Conservation (phyloP, 1,140 invertebrate genomes). For the Procambarus clarkii region DNA sequence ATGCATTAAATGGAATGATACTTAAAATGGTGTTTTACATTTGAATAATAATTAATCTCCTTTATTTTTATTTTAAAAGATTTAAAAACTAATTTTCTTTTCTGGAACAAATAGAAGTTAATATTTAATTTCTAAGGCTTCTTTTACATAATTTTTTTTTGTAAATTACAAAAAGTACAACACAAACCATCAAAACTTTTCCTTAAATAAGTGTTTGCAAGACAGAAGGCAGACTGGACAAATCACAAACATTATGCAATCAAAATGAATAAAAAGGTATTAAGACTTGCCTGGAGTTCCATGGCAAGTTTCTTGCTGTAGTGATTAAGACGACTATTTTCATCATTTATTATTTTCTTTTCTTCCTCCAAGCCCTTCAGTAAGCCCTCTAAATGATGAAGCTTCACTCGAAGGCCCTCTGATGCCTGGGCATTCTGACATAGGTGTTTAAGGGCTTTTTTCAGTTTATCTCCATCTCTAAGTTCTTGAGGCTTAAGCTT, state of each 20-base stretch:
- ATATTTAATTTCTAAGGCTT: too few relatives aligned
- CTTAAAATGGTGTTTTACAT: too few relatives aligned
- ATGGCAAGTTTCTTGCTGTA: conserved; percentile 39
- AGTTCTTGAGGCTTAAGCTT: conserved; percentile 19
- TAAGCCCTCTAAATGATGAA: conserved; percentile 33
- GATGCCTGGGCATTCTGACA: conserved; percentile 18
- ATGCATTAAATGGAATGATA: too few relatives aligned
- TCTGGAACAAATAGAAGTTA: too few relatives aligned
- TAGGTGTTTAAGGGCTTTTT: background rate
- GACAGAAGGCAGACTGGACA: background rate
- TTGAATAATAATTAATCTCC: too few relatives aligned
- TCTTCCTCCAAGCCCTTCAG: conserved; percentile 34
- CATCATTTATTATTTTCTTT: conserved; percentile 19
- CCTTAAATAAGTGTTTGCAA: background rate
- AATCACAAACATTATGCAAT: background rate
- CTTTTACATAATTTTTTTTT: too few relatives aligned
- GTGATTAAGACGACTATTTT: conserved; percentile 37
- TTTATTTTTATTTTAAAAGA: too few relatives aligned
- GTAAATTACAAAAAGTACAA: too few relatives aligned
- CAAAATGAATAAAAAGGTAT: background rate
- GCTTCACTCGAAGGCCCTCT: conserved; percentile 36
- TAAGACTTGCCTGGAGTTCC: conserved; percentile 31
- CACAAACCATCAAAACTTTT: too few relatives aligned
- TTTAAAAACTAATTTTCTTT: too few relatives aligned
- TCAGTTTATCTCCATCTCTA: conserved; percentile 20